Conservation (phyloP, 2,888 invertebrate species). For the Catocala nupta region DNA sequence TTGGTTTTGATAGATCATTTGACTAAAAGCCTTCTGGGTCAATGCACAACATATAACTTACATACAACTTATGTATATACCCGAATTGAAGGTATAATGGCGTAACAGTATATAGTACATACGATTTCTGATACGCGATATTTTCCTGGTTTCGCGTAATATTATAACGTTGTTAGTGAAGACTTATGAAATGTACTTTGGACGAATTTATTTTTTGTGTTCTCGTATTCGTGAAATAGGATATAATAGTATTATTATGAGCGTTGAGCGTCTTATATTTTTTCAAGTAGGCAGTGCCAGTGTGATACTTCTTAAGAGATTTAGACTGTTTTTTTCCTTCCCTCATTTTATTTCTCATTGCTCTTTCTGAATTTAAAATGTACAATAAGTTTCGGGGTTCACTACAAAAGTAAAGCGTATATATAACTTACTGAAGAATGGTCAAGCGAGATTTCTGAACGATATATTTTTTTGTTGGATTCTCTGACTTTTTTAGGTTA, state of each 20-base stretch:
- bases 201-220: conserved; percentile 65
- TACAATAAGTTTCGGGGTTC: no score
- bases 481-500: no score
- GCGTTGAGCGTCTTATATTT: conserved; percentile 43
- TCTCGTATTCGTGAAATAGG: conserved; percentile 65
- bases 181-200: conserved; percentile 71
- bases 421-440: neutral
- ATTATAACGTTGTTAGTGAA: conserved; percentile 75
- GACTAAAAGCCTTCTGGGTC: neutral
- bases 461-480: no score
- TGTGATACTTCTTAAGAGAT: conserved; percentile 35
- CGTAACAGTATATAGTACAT: conserved; percentile 33
- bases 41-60: conserved; percentile 9
- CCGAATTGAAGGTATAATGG: conserved; percentile 23
- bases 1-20: no score
- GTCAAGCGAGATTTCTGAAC: neutral
- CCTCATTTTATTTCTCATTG: conserved; percentile 22
- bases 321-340: conserved; percentile 24
- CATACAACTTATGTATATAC: conserved; percentile 10
- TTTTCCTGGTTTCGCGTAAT: conserved; percentile 71
- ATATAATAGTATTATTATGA: conserved; percentile 64
- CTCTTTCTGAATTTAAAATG: neutral
- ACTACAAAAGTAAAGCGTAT: no score
- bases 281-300: conserved; percentile 32
- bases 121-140: conserved; percentile 67